phyloP scores from a whole-genome alignment of 92 coral and sea anemone species.

The Parazoanthus atlanticus region DNA sequence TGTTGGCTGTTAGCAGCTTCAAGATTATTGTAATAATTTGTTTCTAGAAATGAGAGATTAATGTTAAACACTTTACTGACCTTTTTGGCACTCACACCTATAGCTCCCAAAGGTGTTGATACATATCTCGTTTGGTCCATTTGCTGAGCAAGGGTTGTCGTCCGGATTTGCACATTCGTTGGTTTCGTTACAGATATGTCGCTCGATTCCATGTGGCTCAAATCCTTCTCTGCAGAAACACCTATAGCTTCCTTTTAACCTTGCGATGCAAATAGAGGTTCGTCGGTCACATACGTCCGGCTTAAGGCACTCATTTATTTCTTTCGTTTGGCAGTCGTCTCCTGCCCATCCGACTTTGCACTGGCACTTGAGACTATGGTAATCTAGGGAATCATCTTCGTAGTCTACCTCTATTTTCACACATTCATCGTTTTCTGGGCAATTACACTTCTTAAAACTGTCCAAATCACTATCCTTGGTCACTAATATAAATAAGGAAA shows the following conservation, averaged over 20 bases:
- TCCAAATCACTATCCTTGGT: too few species aligned
- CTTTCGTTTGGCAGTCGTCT: background rate
- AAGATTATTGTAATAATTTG: background rate
- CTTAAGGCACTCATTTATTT: background rate
- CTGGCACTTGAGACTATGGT: background rate
- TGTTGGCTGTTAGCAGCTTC: background rate
- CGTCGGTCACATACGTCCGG: background rate
- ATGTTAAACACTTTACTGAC: background rate
- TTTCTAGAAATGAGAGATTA: background rate
- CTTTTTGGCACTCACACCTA: slow-evolving; percentile 1
- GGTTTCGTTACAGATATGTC: background rate
- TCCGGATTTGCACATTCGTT: slow-evolving; percentile 17
- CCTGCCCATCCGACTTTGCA: slow-evolving; percentile 2
- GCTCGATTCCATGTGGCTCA: too few species aligned
- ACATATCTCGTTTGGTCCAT: background rate
- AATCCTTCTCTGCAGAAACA: slow-evolving; percentile 8
- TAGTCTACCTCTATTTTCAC: too few species aligned
- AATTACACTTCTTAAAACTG: too few species aligned
- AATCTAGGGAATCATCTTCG: too few species aligned
- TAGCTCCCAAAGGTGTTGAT: slow-evolving; percentile 22
- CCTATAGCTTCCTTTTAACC: background rate
- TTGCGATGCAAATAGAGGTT: background rate
- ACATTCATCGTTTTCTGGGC: too few species aligned
- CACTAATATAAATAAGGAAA: too few species aligned
- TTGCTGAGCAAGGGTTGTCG: background rate